Conservation (phyloP, 2,888 invertebrate species). For the Callosobruchus maculatus region DNA sequence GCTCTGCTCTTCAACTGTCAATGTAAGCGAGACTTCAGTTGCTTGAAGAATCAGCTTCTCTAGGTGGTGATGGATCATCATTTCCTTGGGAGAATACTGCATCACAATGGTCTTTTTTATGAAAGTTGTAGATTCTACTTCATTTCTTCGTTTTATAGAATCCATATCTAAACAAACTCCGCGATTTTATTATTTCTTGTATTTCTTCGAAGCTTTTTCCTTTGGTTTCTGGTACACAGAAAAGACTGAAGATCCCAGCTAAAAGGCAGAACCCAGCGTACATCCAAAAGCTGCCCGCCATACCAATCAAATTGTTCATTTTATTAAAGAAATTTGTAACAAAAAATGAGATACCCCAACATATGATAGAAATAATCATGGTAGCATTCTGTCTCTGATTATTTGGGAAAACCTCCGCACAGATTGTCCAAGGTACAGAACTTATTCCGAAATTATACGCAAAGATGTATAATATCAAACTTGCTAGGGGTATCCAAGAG, state of each 20-base stretch:
- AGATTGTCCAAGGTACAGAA: conserved; percentile 73
- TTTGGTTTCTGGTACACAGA: conserved; percentile 80
- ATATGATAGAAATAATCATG: conserved; percentile 69
- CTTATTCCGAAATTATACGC: conserved; percentile 60
- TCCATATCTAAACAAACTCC: not conserved
- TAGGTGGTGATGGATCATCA: no score
- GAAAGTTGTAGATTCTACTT: not conserved
- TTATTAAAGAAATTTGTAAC: conserved; percentile 67
- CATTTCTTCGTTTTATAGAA: not conserved
- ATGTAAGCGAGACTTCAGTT: no score
- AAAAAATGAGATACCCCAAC: conserved; percentile 70
- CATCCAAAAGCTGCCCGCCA: conserved; percentile 66
- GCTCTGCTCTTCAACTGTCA: no score
- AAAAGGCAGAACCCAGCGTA: conserved; percentile 55
- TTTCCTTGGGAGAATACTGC: no score
- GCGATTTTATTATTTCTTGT: conserved; percentile 54
- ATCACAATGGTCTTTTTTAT: no score
- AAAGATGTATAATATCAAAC: conserved; percentile 68
- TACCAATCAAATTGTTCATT: conserved; percentile 56
- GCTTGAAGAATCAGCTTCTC: no score
- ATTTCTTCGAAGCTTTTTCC: conserved; percentile 84
- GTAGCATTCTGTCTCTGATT: conserved; percentile 72
- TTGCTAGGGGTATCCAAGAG: conserved; percentile 68
- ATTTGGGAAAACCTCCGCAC: conserved; percentile 75
- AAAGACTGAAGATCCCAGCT: conserved; percentile 63